Evolutionary conservation across 2,797 vertebrate species (phyloP).

Genomic region (Eleutherodactylus coqui): DNA sequence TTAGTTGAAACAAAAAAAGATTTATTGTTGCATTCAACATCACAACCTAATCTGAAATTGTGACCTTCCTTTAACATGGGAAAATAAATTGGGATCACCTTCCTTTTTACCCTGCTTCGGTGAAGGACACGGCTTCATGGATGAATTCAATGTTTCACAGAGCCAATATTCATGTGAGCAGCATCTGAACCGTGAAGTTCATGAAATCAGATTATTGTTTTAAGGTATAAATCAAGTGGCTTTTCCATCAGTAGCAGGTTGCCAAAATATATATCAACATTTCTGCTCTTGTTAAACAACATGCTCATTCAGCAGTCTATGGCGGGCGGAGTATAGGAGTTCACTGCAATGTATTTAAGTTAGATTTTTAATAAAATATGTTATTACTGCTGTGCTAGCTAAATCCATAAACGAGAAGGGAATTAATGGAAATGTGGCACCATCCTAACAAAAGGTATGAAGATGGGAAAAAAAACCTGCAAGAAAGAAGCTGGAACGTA

Average conservation of each 20-base stretch:
- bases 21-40: background rate
- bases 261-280: conserved; percentile 31
- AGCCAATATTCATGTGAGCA: conserved; percentile 27
- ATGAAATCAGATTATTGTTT: conserved; percentile 27
- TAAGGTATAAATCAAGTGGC: conserved; percentile 14
- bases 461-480: background rate
- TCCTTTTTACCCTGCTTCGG: conserved; percentile 2
- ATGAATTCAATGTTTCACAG: conserved; percentile 35
- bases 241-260: conserved; percentile 20
- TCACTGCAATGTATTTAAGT: background rate
- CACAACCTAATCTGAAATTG: background rate
- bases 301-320: conserved; percentile 18
- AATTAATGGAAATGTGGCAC: conserved; percentile 14
- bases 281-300: conserved; percentile 2
- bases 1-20: background rate
- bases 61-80: conserved; percentile 18
- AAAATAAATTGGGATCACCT: conserved; percentile 11
- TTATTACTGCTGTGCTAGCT: conserved; percentile 1
- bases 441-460: background rate
- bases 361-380: conserved; percentile 28
- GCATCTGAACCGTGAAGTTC: conserved; percentile 2
- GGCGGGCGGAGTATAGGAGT: background rate
- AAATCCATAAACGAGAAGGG: background rate
- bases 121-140: conserved; percentile 24
- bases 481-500: background rate